A percentile compares a stretch with the other conserved stretches of the same genome.
Conservation (phyloP, 2,888 invertebrate species). For the Heteromurus nitidus region DNA sequence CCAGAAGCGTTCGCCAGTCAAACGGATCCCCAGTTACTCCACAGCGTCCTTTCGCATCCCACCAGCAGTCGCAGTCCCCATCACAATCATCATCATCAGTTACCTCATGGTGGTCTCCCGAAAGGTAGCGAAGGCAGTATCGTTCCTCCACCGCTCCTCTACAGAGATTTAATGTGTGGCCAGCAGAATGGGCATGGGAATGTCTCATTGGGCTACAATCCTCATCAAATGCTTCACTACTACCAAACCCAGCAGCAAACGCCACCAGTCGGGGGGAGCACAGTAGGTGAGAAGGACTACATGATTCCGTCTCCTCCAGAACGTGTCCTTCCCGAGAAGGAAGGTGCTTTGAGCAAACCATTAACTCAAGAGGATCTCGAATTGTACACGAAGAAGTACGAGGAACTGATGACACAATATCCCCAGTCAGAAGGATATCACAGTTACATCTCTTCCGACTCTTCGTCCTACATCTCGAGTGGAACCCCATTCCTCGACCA, state of each 20-base stretch:
- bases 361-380: conserved; percentile 83
- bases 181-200: conserved; percentile 54
- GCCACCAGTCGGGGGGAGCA: neutral
- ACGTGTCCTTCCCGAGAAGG: conserved; percentile 77
- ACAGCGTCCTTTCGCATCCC: conserved; percentile 17
- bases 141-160: conserved; percentile 74
- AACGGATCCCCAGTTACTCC: conserved; percentile 35
- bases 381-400: conserved; percentile 80
- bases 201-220: conserved; percentile 10
- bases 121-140: conserved; percentile 59
- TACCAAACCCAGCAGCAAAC: conserved; percentile 39
- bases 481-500: conserved; percentile 85
- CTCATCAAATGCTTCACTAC: conserved; percentile 41
- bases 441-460: conserved; percentile 86
- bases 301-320: conserved; percentile 84
- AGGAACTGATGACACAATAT: conserved; percentile 78
- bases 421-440: conserved; percentile 88
- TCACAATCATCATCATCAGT: conserved; percentile 37
- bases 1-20: conserved; percentile 70
- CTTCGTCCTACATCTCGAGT: conserved; percentile 74
- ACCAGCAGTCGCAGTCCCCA: conserved; percentile 14
- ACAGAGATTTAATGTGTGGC: conserved; percentile 76
- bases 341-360: conserved; percentile 74
- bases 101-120: conserved; percentile 40
- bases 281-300: conserved; percentile 79